These are phyloP conservation scores for Antheraea assamensis DNA, from an alignment of 2,888 invertebrate genomes.

Conservation along the genomic window DNA sequence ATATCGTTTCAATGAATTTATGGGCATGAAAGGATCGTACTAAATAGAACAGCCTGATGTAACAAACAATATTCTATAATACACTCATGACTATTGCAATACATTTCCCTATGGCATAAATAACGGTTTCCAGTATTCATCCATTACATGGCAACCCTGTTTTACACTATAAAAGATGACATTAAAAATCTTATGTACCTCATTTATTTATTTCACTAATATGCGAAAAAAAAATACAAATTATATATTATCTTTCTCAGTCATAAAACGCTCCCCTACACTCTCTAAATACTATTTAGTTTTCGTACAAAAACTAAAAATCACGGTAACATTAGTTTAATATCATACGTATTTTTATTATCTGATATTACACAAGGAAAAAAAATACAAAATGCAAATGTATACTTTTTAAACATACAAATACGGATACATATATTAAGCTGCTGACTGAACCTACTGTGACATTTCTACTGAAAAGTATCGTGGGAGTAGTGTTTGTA, in stretches of 20 bases:
- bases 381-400: neutral
- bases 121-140: neutral
- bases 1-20: neutral
- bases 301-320: conserved; percentile 11
- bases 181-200: neutral
- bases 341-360: neutral
- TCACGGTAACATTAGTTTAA: conserved; percentile 10
- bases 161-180: neutral
- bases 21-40: neutral
- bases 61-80: neutral
- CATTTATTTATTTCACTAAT: neutral
- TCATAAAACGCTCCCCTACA: conserved; percentile 1
- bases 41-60: neutral
- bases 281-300: conserved; percentile 1
- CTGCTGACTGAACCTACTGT: neutral
- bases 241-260: neutral
- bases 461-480: neutral
- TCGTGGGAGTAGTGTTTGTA: neutral
- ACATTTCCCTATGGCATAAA: neutral
- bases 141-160: conserved; percentile 5
- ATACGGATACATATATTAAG: neutral
- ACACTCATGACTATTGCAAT: neutral
- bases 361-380: conserved; percentile 1
- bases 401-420: neutral
- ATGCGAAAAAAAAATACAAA: neutral